Conservation (phyloP, 2,797 vertebrate species). For the Antrozous pallidus region DNA sequence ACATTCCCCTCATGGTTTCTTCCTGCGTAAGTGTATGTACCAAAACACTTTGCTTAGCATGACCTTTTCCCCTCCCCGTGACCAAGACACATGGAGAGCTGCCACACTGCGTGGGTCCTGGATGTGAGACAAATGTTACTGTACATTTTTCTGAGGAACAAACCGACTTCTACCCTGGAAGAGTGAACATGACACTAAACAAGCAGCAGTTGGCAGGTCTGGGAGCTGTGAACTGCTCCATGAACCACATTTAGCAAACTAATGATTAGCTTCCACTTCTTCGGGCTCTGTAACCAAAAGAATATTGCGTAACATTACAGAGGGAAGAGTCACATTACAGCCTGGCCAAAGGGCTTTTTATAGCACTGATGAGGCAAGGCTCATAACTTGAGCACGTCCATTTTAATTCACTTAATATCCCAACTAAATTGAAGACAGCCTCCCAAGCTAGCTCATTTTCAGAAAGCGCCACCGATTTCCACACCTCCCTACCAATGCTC, state of each 20-base stretch:
- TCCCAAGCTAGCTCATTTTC: conserved; percentile 48
- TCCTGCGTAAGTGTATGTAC: neutral
- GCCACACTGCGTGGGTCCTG: conserved; percentile 5
- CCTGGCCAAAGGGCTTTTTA: conserved; percentile 68
- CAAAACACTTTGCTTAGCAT: neutral
- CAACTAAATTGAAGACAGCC: conserved; percentile 51
- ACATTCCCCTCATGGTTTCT: neutral
- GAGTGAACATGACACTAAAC: conserved; percentile 25
- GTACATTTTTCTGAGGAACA: conserved; percentile 63
- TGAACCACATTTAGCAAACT: conserved; percentile 76
- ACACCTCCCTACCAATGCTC: conserved; percentile 15
- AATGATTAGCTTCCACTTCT: conserved; percentile 75
- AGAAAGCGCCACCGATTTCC: conserved; percentile 14
- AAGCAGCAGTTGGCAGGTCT: conserved; percentile 66
- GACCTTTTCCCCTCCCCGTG: neutral
- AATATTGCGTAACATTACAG: conserved; percentile 75
- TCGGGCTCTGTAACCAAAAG: conserved; percentile 71
- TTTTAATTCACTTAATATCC: conserved; percentile 72
- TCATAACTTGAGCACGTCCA: conserved; percentile 48
- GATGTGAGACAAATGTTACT: conserved; percentile 55
- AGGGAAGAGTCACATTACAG: conserved; percentile 74
- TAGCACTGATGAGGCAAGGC: conserved; percentile 65
- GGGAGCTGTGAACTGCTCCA: conserved; percentile 58
- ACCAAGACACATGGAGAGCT: neutral
- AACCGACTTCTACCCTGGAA: conserved; percentile 48